phyloP scores from a whole-genome alignment of 2,888 invertebrate species.

The Troilus luridus region DNA sequence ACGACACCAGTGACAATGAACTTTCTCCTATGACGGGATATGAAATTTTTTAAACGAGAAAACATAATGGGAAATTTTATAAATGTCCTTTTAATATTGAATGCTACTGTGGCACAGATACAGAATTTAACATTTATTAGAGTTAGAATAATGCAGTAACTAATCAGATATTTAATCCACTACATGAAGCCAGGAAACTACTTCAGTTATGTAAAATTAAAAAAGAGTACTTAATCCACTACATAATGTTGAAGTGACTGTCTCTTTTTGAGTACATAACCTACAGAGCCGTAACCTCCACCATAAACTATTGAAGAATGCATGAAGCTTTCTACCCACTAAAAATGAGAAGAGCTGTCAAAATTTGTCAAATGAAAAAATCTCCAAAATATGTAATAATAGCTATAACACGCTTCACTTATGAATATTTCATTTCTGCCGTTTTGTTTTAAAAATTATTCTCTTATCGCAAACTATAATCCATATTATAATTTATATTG shows the following conservation, averaged over 20 bases:
- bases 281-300: neutral
- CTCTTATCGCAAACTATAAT: no score
- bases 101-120: neutral
- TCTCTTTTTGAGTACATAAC: neutral
- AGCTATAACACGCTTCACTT: no score
- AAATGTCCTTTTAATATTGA: neutral
- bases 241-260: neutral
- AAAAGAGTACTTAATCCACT: neutral
- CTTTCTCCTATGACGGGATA: constrained; percentile 87
- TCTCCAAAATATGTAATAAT: no score
- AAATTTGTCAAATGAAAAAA: no score
- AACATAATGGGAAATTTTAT: constrained; percentile 74
- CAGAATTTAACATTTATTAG: neutral
- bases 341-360: no score
- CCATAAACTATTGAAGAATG: neutral
- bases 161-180: neutral
- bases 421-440: no score
- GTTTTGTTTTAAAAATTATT: no score
- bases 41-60: constrained; percentile 80
- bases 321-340: neutral
- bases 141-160: neutral
- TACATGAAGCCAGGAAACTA: neutral
- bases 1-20: constrained; percentile 84
- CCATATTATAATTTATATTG: no score
- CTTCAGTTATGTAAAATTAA: neutral